Evolutionary conservation across 2,888 invertebrate species (phyloP).

Genomic region (Cabera pusaria): DNA sequence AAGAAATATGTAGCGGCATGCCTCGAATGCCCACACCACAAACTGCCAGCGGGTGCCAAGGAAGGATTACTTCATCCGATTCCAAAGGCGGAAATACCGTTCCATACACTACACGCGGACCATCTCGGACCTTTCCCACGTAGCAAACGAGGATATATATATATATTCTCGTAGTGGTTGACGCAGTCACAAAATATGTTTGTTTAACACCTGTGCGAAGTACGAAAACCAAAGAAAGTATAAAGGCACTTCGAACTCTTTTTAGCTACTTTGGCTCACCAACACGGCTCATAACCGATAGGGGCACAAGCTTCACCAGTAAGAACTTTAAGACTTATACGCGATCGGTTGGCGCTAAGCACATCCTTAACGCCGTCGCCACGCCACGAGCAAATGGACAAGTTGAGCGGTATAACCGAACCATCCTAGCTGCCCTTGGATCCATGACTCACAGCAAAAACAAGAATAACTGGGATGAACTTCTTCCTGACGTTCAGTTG

Average conservation of each 20-base stretch:
- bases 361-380: too few relatives aligned
- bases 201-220: not conserved
- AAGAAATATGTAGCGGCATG: conserved; percentile 21
- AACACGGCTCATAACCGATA: too few relatives aligned
- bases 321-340: too few relatives aligned
- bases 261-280: too few relatives aligned
- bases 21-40: conserved; percentile 3
- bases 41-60: not conserved
- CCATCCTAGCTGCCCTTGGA: not conserved
- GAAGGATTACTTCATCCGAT: conserved; percentile 1
- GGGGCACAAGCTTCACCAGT: too few relatives aligned
- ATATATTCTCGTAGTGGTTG: conserved; percentile 1
- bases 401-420: too few relatives aligned
- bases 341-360: too few relatives aligned
- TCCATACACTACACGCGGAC: not conserved
- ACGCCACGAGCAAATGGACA: conserved; percentile 1
- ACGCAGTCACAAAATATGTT: conserved; percentile 1
- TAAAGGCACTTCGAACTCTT: not conserved
- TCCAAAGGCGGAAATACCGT: not conserved
- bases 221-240: conserved; percentile 1
- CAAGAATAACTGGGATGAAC: conserved; percentile 20
- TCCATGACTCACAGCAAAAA: conserved; percentile 5
- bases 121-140: conserved; percentile 1
- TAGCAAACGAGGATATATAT: not conserved
- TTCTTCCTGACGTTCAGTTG: conserved; percentile 20